A percentile compares a stretch with the other conserved stretches of the same genome.
These are phyloP conservation scores for Lampris incognitus DNA, from an alignment of 2,113 vertebrate species.

Conservation along the genomic window DNA sequence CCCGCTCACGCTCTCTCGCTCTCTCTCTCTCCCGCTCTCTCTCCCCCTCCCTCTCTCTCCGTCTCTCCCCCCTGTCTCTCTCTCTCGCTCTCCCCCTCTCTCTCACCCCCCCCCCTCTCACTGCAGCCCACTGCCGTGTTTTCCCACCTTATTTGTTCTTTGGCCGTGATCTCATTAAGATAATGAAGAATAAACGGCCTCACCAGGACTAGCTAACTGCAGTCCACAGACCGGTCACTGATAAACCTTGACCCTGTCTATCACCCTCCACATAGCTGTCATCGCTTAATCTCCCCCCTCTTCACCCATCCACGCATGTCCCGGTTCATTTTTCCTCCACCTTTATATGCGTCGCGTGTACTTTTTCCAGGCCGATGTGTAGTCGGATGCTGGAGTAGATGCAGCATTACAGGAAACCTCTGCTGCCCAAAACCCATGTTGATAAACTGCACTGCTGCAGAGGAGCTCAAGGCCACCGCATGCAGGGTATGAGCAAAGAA, in stretches of 20 bases:
- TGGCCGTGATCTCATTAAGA: conserved; percentile 73
- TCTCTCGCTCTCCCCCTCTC: conserved; percentile 29
- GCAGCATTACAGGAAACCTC: too few species aligned
- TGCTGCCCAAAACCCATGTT: too few species aligned
- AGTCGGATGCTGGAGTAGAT: too few species aligned
- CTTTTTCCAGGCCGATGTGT: not conserved
- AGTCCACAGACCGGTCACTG: conserved; percentile 43
- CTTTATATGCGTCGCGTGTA: not conserved
- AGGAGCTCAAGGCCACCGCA: too few species aligned
- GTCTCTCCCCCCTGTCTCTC: conserved; percentile 16
- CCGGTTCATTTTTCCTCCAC: conserved; percentile 29
- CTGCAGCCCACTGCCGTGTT: conserved; percentile 32
- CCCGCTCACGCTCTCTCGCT: not conserved
- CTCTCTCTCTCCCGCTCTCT: conserved; percentile 4
- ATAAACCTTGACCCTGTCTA: conserved; percentile 55
- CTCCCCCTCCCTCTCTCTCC: conserved; percentile 23
- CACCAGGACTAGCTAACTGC: conserved; percentile 58
- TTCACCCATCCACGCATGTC: conserved; percentile 13
- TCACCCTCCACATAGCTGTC: conserved; percentile 22
- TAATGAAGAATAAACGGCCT: conserved; percentile 70
- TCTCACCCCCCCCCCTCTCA: conserved; percentile 39
- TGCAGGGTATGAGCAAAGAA: too few species aligned
- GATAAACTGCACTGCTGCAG: too few species aligned
- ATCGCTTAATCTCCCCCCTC: conserved; percentile 19
- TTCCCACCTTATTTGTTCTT: conserved; percentile 59